Evolutionary conservation across 2,888 invertebrate species (phyloP).

Genomic region (Mimachlamys varia): DNA sequence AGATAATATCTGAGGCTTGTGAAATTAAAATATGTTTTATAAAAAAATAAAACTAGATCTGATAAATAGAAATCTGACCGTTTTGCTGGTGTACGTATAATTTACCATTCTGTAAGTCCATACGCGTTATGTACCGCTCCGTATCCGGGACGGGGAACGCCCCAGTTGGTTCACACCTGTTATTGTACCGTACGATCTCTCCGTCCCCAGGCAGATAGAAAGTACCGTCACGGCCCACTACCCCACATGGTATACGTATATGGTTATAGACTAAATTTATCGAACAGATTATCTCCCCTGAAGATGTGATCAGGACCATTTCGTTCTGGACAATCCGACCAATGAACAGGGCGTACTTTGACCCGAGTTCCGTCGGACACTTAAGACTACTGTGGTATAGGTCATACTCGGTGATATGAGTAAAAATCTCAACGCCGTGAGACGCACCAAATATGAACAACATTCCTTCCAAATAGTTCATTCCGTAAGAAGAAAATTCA

Average conservation of each 20-base stretch:
- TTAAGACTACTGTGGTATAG: not conserved
- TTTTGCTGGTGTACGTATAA: not conserved
- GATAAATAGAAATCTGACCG: not conserved
- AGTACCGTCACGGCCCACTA: not conserved
- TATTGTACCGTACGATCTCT: not conserved
- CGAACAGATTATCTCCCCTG: not conserved
- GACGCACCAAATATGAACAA: not conserved
- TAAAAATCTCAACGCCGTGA: not conserved
- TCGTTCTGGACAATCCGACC: not conserved
- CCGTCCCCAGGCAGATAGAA: not conserved
- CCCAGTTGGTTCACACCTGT: not conserved
- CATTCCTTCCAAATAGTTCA: not conserved
- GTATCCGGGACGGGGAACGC: not conserved
- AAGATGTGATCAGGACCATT: not conserved
- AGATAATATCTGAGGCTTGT: no score
- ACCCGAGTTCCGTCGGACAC: not conserved
- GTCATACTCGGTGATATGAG: not conserved
- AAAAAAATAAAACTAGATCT: not conserved
- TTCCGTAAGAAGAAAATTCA: not conserved
- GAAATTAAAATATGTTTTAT: no score
- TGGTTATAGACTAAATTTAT: not conserved
- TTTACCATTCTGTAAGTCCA: not conserved
- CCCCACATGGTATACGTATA: not conserved
- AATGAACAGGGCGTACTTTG: not conserved
- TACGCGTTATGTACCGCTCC: not conserved